Evolutionary conservation across 2,888 invertebrate genomes (phyloP), one percentile per base, ranked within the genome.

Genomic region (Drosophila hamatofila): DNA sequence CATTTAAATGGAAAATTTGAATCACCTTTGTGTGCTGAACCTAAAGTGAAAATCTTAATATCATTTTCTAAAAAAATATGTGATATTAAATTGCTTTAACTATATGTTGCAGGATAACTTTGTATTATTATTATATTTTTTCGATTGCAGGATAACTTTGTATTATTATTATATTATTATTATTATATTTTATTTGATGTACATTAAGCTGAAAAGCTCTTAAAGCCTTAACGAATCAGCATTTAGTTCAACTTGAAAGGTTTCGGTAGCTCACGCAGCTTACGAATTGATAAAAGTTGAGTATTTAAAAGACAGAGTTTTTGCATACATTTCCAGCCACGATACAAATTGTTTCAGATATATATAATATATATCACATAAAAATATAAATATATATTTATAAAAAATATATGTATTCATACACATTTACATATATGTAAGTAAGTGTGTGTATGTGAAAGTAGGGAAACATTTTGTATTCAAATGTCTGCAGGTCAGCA

Each of bases 401-500:
- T 27, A 8, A 8, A 3, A 44, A 23, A 23, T 42, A 6, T 23
- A 23, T 46, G 25, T 25, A 46, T 9, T n/a, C n/a, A 25, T 4
- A 8, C 14, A 14, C 16, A 23, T 14, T 2, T 23, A 2, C 16
- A 46, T 16, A 9, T 46, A 8, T 16, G 16, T 46, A 2, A 5
- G 14, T 8, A n/a, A 12, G 1, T 21, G 1, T 48, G 0, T 51
- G 21, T 7, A 4, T 8, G 30, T 49, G 30, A 58, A 75, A 78
- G 75, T 70, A 72, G 67, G 75, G 64, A 71, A 65, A 42, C n/a
- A 56, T 21, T 64, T 86, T 77, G 65, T 61, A 75, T 72, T 57
- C 57, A 75, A 80, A 68, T 78, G 81, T 69, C 77, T 67, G 66
- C 67, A 71, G 78, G 76, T 66, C 58, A 78, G 68, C 82, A 72